Evolutionary conservation across 2,888 invertebrate species (phyloP), one percentile per base, ranked within the genome.

Genomic region (Pemphredon lugubris): DNA sequence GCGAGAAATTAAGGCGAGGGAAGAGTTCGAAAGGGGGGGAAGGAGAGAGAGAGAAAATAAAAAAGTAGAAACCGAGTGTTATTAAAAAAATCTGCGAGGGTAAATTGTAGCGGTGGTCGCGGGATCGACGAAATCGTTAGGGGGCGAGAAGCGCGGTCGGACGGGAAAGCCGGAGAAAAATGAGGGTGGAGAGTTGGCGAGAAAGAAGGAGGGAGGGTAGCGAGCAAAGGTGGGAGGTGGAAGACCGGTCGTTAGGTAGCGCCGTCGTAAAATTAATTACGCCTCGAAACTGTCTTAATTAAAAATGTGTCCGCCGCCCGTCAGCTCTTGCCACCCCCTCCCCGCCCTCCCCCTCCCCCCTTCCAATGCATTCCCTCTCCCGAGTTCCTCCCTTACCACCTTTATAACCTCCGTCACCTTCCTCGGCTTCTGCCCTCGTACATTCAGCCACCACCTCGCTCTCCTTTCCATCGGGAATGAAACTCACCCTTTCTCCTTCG

Each of bases 201-300:
- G n/a, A n/a, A 18, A 37, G 23, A 20, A 26, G 50, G 37, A 55
- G 57, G 21, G 57, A 44, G 61, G 50, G 34, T 21, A 23, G 47
- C 26, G 21, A 50, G 20, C 1, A 72, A 58, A 66, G 59, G 60
- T 66, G 61, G 71, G 74, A 59, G 66, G 57, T 51, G 51, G 67
- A 67, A 66, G 73, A 66, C 58, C 63, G 76, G 76, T 81, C 79
- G 83, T 81, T 84, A 85, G 82, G 80, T 77, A 81, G 79, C 83
- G 81, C 79, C 83, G 78, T 83, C 85, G 86, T 84, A 84, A 88
- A 89, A 88, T 88, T 87, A 88, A 89, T 89, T 88, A 87, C 87
- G 84, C 81, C 85, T 86, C 84, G 84, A 87, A 87, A 87, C 84
- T 86, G 87, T 88, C 88, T 88, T 87, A 86, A 89, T 88, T 88